Evolutionary conservation across 2,888 invertebrate genomes (phyloP), one percentile per base, ranked within the genome.

Genomic region (Harpalus rubripes): DNA sequence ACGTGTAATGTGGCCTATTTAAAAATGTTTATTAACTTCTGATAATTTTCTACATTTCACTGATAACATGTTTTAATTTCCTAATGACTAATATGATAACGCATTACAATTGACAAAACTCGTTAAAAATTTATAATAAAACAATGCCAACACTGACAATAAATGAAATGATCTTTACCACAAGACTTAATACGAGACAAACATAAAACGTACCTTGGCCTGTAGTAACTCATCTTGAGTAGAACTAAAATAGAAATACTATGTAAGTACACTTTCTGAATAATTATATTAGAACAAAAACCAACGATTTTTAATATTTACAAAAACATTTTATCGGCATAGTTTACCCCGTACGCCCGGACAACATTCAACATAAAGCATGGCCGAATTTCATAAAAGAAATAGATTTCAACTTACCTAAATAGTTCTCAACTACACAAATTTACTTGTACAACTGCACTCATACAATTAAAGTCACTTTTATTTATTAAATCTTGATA

Each of bases 211-310:
- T 88, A 90, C 90, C 89, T 89, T 52, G 90, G 90, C 84, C 88
- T 88, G 88, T 90, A 90, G 89, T 90, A 90, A 88, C 89, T 90
- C 90, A 90, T 90, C 83, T 86, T 86, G 86, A 87, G 81, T 81
- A 15, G 52, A 86, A 88, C 90, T 90, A 89, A 87, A 89, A 90
- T 88, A 87, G 87, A 89, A 89, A 89, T 72, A 39, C 85, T 86
- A 84, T 22, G 18, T 78, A 72, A 85, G 22, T 68, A 78, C n/a
- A 76, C 39, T 41, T 44, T 63, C 15, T 61, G 10, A 65, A 76
- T 65, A 0, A 7, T 32, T 18, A 32, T n/a, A 41, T 41, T 39
- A 76, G 26, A n/a, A 76, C 15, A 61, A 58, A 76, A 72, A 10
- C 22, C 39, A 84, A 41, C 18, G 32, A 78, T 63, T 84, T 78